Base-by-base conservation (phyloP, 1,140 invertebrate species). In the Papilio glaucus region DNA sequence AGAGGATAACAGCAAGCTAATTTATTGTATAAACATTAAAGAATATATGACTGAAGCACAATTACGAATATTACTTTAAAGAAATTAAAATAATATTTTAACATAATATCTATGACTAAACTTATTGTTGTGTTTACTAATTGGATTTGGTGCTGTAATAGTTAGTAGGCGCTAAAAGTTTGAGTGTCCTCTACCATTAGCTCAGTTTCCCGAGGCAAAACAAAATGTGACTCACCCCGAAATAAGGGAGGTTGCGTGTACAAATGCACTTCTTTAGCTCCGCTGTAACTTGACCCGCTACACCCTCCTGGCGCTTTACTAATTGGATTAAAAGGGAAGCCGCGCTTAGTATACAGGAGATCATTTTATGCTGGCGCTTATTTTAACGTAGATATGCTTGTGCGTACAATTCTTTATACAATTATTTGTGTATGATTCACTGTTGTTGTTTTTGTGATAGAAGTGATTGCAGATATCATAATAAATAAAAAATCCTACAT, bases 171-270 rank as follows among this genome's bases (percentile, higher is more conserved):
- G 71, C 77, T 76, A 73, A 79, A 78, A 83, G 76, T 74, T 74
- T 24, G n/a, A 75, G 72, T 71, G 73, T 78, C 79, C 45, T 67
- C 41, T 73, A 72, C 68, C 74, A 80, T 80, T 78, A 78, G 18
- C 18, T 57, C 49, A 24, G 49, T 57, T 57, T 57, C 71, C 68
- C 72, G 73, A 77, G 75, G 77, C 72, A 79, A 76, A 77, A 73
- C 75, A 72, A 77, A 71, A 75, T 63, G 75, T 90, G 88, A 90
- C 72, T 90, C 87, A 90, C 80, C 72, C 76, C 73, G 49, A 70
- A 77, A 61, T 74, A 72, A 74, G 79, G 78, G 79, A 78, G 74
- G 75, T 90, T 82, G 88, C 88, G 88, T 90, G 88, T 80, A 79
- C 68, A 65, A 82, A 79, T 88, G 85, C 82, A 84, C 73, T 85